A percentile compares a stretch with the other conserved stretches of the same genome.
Conservation (phyloP, 2,797 vertebrate genomes). For the Sibirionetta formosa region DNA sequence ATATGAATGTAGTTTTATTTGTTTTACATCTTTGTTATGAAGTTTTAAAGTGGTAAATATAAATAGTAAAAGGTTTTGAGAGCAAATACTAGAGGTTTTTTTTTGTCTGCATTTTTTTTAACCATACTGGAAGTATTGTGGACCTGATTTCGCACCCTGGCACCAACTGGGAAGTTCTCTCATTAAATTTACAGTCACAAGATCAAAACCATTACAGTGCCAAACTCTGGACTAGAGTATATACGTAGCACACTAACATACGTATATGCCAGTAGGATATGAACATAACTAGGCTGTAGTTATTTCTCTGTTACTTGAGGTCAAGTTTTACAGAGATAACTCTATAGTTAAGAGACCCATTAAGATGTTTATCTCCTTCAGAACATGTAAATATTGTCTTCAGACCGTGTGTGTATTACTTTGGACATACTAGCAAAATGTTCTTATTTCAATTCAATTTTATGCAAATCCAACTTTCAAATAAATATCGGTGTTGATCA, state of each 20-base stretch:
- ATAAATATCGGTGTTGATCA: constrained; percentile 55
- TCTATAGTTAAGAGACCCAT: constrained; percentile 17
- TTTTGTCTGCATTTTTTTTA: background rate
- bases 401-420: constrained; percentile 26
- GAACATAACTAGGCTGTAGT: constrained; percentile 30
- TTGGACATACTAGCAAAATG: constrained; percentile 19
- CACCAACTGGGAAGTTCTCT: background rate
- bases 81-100: background rate
- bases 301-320: constrained; percentile 55
- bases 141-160: background rate
- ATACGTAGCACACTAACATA: background rate
- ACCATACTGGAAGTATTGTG: background rate
- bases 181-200: background rate
- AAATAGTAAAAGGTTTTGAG: background rate
- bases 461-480: constrained; percentile 17
- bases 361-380: constrained; percentile 57
- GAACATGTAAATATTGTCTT: constrained; percentile 34
- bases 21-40: background rate
- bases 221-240: background rate
- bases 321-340: constrained; percentile 38
- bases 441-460: constrained; percentile 26
- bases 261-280: background rate
- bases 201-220: background rate
- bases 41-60: background rate
- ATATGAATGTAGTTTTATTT: background rate